phyloP scores from a whole-genome alignment of 2,888 invertebrate species.

The Tridacna gigas region DNA sequence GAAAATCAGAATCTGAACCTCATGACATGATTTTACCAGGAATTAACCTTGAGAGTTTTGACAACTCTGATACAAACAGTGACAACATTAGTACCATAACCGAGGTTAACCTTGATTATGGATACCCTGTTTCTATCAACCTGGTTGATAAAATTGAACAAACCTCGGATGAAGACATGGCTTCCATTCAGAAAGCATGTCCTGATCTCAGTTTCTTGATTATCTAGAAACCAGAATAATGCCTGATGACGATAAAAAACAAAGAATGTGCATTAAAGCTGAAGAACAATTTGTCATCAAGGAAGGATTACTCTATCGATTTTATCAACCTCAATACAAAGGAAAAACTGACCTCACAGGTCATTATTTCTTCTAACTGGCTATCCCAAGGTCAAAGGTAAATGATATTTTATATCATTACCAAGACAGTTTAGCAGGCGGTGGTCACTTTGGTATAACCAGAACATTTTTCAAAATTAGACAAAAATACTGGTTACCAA shows the following conservation, averaged over 20 bases:
- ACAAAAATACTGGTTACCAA: conserved; percentile 34
- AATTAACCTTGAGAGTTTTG: no score
- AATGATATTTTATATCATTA: conserved; percentile 36
- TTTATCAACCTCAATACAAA: conserved; percentile 26
- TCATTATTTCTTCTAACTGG: conserved; percentile 25
- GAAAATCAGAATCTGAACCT: no score
- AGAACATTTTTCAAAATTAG: conserved; percentile 29
- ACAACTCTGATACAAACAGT: neutral
- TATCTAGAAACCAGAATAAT: conserved; percentile 12
- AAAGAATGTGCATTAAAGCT: conserved; percentile 9
- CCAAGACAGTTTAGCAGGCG: conserved; percentile 40
- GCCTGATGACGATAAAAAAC: conserved; percentile 14
- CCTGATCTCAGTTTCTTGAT: conserved; percentile 14
- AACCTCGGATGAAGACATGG: conserved; percentile 10
- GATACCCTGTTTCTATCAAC: neutral
- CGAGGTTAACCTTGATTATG: conserved; percentile 13
- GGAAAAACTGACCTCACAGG: conserved; percentile 18
- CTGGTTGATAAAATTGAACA: conserved; percentile 9
- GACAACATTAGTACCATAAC: neutral
- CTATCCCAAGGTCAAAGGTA: conserved; percentile 20
- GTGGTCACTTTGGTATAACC: conserved; percentile 31
- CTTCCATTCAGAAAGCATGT: conserved; percentile 20
- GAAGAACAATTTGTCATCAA: conserved; percentile 22
- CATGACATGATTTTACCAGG: no score
- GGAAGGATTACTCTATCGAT: conserved; percentile 24